Percentiles rank a stretch among this genome's conserved stretches.
Conservation (phyloP, 1,140 invertebrate genomes). For the Lysiphlebus fabarum region DNA sequence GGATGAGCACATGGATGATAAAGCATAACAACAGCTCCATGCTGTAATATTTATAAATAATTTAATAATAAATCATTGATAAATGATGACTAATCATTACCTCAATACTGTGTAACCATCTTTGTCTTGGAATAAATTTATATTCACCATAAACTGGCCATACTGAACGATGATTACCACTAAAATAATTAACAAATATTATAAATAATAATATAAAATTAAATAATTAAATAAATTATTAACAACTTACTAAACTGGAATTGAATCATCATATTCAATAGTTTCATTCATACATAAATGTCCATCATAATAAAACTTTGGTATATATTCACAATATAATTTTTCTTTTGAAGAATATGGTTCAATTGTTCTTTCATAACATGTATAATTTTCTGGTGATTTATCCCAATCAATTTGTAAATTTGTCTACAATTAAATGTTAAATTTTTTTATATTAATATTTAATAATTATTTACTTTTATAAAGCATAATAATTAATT, state of each 20-base stretch:
- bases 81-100: constrained; percentile 45
- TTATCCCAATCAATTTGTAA: constrained; percentile 70
- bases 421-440: constrained; percentile 59
- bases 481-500: constrained; percentile 12
- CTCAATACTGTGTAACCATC: constrained; percentile 84
- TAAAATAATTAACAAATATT: constrained; percentile 48
- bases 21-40: constrained; percentile 80
- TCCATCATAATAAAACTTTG: constrained; percentile 61
- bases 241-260: constrained; percentile 57
- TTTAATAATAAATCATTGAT: constrained; percentile 6
- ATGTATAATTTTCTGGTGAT: constrained; percentile 65
- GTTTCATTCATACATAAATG: constrained; percentile 69
- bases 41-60: constrained; percentile 51
- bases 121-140: constrained; percentile 73
- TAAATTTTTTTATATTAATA: constrained; percentile 13
- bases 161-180: constrained; percentile 75
- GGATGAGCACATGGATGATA: constrained; percentile 84
- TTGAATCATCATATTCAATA: constrained; percentile 63
- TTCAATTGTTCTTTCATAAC: constrained; percentile 55
- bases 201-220: constrained; percentile 14
- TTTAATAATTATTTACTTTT: neutral
- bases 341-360: constrained; percentile 53
- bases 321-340: constrained; percentile 60
- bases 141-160: constrained; percentile 85
- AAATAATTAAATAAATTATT: too few species aligned